Evolutionary conservation across 2,113 vertebrate species (phyloP), one percentile per base, ranked within the genome.

Genomic region (Pedionomus torquatus): DNA sequence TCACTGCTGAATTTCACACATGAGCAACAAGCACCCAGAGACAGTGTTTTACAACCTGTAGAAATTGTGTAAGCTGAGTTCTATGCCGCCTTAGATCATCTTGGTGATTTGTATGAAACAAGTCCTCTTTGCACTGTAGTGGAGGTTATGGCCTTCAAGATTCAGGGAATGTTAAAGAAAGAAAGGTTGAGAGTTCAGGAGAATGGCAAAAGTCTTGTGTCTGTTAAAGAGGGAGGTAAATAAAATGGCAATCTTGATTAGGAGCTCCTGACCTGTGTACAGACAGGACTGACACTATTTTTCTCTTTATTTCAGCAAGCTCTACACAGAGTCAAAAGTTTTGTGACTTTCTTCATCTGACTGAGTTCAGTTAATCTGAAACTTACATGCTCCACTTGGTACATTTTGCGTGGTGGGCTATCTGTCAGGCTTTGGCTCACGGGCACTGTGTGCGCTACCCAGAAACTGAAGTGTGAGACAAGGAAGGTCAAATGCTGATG

Each of bases 21-120:
- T 23, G 20, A 83, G 52, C 52, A 64, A 55, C 10, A 68, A 79
- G 23, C 25, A 23, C 5, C 7, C 8, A 11, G 69, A 92, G 57
- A n/a, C 0, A 0, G 21, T 35, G 13, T 43, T 91, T 87, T 60
- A 77, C 41, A 72, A 25, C 4, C 5, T 1, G 30, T 23, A 41
- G 48, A 48, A 89, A 68, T 10, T 39, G 33, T 17, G 9, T 61
- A 65, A 68, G 12, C 39, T 86, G 33, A 31, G 13, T 15, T 55
- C 19, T 63, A 21, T 64, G 48, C 14, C 65, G 44, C 20, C 39
- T 76, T 39, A 25, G 63, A 46, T 64, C 7, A 2, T 70, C 58
- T 65, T n/a, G 17, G 44, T 60, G 66, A 24, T n/a, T 25, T 71
- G 24, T 63, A 35, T 60, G 52, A 72, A 92, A 77, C 23, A 51